Evolutionary conservation across 2,113 vertebrate genomes (phyloP), one percentile per base, ranked within the genome.

Genomic region (Coryphaenoides rupestris): DNA sequence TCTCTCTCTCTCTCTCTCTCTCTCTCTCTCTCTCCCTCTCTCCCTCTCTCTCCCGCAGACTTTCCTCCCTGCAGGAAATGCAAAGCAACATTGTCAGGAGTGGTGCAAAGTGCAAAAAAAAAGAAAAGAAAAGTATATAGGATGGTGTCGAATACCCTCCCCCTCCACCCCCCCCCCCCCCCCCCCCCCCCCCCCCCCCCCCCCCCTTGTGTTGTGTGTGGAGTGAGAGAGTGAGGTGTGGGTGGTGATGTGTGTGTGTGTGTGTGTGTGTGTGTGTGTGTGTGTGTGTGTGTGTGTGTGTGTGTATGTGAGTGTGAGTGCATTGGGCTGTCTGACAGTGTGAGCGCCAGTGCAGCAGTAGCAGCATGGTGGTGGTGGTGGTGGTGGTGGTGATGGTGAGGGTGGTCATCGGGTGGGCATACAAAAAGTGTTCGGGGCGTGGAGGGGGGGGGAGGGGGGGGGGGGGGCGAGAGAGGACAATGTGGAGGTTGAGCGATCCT

Each of bases 381-480:
- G 78, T 6, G 79, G 85, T 81, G 77, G 74, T 82, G 76, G 75
- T 64, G 65, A 68, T 52, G 21, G 78, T 6, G n/a, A 74, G 80
- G 58, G 19, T 67, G 79, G 85, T 81, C 79, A 76, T 82, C 77
- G 74, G 66, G 71, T 52, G 23, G 77, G 65, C 75, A 80, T 74
- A 65, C 71, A 73, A 72, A 73, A 72, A 76, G 57, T 70, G 79
- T 81, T 59, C 58, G 58, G 60, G n/a, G n/a, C n/a, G n/a, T n/a
- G n/a, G n/a, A n/a, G n/a, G n/a, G n/a, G n/a, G n/a, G n/a, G n/a
- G n/a, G n/a, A n/a, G n/a, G n/a, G n/a, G n/a, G n/a, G n/a, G n/a
- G n/a, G n/a, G n/a, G n/a, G n/a, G n/a, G n/a, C n/a, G n/a, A 54
- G 62, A 76, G 84, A 85, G 85, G 85, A 84, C 80, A 76, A 66